Evolutionary conservation across 2,113 vertebrate species (phyloP).

Genomic region (Scolopax mira): DNA sequence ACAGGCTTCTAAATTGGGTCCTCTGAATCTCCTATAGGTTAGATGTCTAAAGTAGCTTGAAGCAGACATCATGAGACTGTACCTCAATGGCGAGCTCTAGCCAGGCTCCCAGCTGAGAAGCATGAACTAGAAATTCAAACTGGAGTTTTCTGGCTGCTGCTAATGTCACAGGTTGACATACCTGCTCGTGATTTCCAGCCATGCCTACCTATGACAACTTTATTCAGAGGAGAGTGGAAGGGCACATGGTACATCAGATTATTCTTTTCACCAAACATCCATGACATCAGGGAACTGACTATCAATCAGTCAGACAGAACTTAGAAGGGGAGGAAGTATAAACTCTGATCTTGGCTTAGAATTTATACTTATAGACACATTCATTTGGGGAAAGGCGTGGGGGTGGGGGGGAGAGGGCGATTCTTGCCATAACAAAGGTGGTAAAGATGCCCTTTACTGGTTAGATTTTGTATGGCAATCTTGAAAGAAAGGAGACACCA

Average conservation of each 20-base stretch:
- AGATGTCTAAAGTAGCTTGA: not conserved
- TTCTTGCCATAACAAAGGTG: slow-evolving; percentile 64
- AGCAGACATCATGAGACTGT: not conserved
- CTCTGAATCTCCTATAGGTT: not conserved
- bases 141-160: not conserved
- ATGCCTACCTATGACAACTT: not conserved
- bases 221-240: not conserved
- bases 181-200: not conserved
- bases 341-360: slow-evolving; percentile 22
- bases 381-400: not conserved
- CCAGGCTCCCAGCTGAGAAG: not conserved
- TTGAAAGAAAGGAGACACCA: slow-evolving; percentile 60
- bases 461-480: slow-evolving; percentile 59
- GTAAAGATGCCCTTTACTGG: slow-evolving; percentile 43
- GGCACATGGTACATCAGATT: not conserved
- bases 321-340: slow-evolving; percentile 42
- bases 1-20: not conserved
- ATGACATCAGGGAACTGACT: slow-evolving; percentile 18
- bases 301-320: slow-evolving; percentile 18
- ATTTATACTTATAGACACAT: slow-evolving; percentile 55
- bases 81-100: not conserved
- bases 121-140: not conserved
- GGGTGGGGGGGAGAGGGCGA: not conserved
- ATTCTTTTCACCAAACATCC: slow-evolving; percentile 25
- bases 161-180: not conserved